Percentiles rank a stretch among this genome's conserved stretches.
Evolutionary conservation across 2,797 vertebrate genomes (phyloP).

Genomic region (Gallirallus australis): DNA sequence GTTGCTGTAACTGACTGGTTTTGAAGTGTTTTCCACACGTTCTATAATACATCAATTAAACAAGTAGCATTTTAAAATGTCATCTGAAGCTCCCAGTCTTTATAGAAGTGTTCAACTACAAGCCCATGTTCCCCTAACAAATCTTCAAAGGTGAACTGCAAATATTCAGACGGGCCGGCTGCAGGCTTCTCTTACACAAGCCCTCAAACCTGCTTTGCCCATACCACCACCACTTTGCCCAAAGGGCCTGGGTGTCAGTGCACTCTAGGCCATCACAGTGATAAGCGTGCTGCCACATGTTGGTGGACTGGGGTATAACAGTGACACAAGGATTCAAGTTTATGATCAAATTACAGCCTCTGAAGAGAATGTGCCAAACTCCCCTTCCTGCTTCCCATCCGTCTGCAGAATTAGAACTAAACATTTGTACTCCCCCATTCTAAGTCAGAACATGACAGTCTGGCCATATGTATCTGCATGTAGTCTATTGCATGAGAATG

Average conservation of each 20-base stretch:
- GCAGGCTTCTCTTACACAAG: neutral
- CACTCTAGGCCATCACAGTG: neutral
- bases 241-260: neutral
- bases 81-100: neutral
- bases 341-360: neutral
- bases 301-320: neutral
- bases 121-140: neutral
- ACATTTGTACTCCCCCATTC: neutral
- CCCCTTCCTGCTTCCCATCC: neutral
- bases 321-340: neutral
- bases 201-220: neutral
- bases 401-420: neutral
- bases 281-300: fast-evolving
- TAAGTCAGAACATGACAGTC: neutral
- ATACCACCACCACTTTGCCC: neutral
- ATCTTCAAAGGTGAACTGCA: neutral
- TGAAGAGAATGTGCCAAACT: neutral
- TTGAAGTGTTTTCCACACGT: slow-evolving; percentile 55
- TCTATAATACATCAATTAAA: slow-evolving; percentile 42
- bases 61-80: slow-evolving; percentile 12
- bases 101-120: neutral
- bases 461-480: neutral
- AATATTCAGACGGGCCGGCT: neutral
- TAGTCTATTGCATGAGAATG: neutral
- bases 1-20: slow-evolving; percentile 39